Conservation (phyloP, 23 tunicate species). For the Botrylloides violaceus region DNA sequence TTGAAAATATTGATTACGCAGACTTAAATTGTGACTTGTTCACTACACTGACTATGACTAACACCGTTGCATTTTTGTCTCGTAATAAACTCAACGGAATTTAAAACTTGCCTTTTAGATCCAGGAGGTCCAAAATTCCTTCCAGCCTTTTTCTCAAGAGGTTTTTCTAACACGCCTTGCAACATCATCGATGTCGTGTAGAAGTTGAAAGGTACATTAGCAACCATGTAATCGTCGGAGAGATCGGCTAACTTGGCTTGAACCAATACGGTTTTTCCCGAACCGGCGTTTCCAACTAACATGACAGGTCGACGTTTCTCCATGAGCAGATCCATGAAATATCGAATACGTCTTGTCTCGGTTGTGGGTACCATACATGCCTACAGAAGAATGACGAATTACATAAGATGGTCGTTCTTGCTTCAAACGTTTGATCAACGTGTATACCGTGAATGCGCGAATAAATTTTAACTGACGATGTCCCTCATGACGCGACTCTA, state of each 20-base stretch:
- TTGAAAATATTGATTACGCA: no score
- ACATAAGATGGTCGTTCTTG: no score
- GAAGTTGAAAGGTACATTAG: constrained; percentile 97
- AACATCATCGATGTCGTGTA: constrained; percentile 95
- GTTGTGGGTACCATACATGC: constrained; percentile 98
- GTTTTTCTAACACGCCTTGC: constrained; percentile 92
- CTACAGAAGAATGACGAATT: constrained; percentile 6
- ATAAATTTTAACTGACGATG: background rate
- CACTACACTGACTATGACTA: no score
- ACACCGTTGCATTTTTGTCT: no score
- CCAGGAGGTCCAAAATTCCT: constrained; percentile 99
- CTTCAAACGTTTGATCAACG: no score
- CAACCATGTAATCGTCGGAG: constrained; percentile 83
- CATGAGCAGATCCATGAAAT: constrained; percentile 94
- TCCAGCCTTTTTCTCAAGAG: constrained; percentile 97
- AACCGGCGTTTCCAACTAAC: constrained; percentile 96
- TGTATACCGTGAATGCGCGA: no score
- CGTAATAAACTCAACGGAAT: no score
- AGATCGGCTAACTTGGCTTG: constrained; percentile 80
- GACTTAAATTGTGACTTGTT: no score
- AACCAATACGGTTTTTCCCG: constrained; percentile 93
- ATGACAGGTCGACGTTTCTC: constrained; percentile 87
- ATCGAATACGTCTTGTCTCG: constrained; percentile 90
- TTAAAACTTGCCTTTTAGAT: constrained; percentile 51
- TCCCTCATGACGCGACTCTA: background rate